These are phyloP conservation scores for Leptosomus discolor DNA, from an alignment of 2,113 vertebrate genomes.

Conservation along the genomic window DNA sequence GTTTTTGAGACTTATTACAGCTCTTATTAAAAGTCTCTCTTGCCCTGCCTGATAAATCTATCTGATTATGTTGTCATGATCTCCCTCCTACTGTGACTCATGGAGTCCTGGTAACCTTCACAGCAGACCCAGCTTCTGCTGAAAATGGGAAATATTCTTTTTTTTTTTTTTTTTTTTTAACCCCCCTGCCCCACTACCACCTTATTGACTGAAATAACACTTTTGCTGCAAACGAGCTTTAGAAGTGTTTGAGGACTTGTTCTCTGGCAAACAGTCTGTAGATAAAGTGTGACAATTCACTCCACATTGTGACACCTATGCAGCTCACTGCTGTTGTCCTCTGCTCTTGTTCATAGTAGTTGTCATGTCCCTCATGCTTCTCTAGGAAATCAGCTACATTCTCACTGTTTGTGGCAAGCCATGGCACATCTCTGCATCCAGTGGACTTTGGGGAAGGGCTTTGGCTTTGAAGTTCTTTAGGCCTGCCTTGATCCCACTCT, in stretches of 20 bases:
- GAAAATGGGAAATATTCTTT: background rate
- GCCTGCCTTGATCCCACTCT: background rate
- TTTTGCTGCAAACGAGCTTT: background rate
- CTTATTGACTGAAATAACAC: background rate
- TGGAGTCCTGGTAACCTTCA: background rate
- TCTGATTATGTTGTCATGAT: background rate
- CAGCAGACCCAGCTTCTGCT: background rate
- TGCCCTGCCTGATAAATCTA: background rate
- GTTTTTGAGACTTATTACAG: background rate
- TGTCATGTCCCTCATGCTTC: background rate
- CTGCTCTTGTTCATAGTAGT: background rate
- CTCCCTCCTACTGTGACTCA: background rate
- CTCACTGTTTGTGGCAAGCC: background rate
- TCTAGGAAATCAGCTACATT: background rate
- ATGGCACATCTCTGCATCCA: background rate
- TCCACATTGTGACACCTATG: too few species aligned
- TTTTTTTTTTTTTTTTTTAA: background rate
- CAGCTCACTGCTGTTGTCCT: background rate
- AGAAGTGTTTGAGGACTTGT: background rate
- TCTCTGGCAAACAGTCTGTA: background rate
- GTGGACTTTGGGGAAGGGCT: too few species aligned
- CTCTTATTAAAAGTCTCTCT: background rate
- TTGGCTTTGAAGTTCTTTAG: background rate
- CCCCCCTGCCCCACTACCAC: fast-evolving
- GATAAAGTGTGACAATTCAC: background rate